Conservation (phyloP, 2,797 vertebrate genomes). For the Pachyuromys duprasi region DNA sequence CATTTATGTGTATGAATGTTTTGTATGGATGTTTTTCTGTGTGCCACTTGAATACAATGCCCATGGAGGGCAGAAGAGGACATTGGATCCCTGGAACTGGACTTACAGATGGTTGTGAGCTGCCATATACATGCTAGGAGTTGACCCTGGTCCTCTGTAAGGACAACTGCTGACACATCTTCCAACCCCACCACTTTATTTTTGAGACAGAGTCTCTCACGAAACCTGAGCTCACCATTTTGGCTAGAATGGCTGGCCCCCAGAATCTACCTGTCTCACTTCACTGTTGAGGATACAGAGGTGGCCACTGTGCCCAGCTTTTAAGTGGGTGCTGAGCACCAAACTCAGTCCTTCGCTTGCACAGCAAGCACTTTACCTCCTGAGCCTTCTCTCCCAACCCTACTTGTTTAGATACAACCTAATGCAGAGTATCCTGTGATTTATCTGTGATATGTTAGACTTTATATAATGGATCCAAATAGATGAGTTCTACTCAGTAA, state of each 20-base stretch:
- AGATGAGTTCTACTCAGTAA: neutral
- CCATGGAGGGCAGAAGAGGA: neutral
- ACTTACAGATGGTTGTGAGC: neutral
- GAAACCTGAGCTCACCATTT: neutral
- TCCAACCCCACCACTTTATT: neutral
- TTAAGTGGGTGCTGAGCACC: neutral
- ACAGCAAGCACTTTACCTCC: neutral
- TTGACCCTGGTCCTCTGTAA: neutral
- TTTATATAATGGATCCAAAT: conserved; percentile 17
- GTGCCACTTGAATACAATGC: neutral
- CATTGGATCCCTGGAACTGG: neutral
- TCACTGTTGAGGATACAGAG: neutral
- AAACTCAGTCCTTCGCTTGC: neutral
- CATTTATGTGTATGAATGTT: neutral
- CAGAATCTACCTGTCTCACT: neutral
- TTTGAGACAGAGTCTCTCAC: neutral
- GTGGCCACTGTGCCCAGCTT: neutral
- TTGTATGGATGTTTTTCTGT: neutral
- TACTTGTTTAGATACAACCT: neutral
- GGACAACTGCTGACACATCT: neutral
- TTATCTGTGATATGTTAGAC: neutral
- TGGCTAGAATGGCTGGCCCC: neutral
- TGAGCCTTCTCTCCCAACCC: neutral
- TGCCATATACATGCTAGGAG: too few relatives aligned
- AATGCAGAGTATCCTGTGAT: neutral